Evolutionary conservation across 2,888 invertebrate genomes (phyloP).

Genomic region (Ennomos fuscantarius): DNA sequence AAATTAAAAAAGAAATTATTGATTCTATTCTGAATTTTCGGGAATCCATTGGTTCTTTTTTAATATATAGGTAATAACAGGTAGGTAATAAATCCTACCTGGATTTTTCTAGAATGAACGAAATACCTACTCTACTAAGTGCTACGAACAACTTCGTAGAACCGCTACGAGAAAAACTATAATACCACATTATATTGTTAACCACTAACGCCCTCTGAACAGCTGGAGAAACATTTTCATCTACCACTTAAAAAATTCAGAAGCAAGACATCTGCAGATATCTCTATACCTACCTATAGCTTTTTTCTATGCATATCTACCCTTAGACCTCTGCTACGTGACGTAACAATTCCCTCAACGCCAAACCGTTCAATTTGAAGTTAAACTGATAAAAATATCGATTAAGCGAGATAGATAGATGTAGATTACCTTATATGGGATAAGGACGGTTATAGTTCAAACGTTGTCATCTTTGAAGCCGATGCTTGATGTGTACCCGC

Average conservation of each 20-base stretch:
- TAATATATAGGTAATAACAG: no score
- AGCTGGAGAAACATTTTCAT: conserved; percentile 47
- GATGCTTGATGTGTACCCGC: conserved; percentile 70
- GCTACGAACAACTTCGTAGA: conserved; percentile 27
- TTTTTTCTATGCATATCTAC: conserved; percentile 62
- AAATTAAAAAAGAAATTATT: no score
- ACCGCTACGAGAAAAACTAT: conserved; percentile 14
- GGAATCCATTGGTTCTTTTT: no score
- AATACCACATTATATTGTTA: conserved; percentile 20
- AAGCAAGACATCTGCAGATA: conserved; percentile 49
- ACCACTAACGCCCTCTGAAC: conserved; percentile 38
- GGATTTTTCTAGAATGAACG: no score
- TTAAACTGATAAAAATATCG: conserved; percentile 59
- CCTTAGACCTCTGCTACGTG: conserved; percentile 61
- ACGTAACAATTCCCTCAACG: conserved; percentile 71
- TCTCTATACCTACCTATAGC: conserved; percentile 49
- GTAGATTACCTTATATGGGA: conserved; percentile 72
- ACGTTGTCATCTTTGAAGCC: conserved; percentile 75
- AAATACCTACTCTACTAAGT: not conserved
- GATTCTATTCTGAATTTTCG: no score
- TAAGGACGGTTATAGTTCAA: conserved; percentile 73
- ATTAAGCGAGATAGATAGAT: conserved; percentile 70
- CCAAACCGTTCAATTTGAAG: conserved; percentile 68
- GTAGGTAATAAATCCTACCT: no score
- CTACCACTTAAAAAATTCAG: conserved; percentile 58